Conservation (phyloP, 2,113 vertebrate species). For the Gnathonemus echidnorhynchus region DNA sequence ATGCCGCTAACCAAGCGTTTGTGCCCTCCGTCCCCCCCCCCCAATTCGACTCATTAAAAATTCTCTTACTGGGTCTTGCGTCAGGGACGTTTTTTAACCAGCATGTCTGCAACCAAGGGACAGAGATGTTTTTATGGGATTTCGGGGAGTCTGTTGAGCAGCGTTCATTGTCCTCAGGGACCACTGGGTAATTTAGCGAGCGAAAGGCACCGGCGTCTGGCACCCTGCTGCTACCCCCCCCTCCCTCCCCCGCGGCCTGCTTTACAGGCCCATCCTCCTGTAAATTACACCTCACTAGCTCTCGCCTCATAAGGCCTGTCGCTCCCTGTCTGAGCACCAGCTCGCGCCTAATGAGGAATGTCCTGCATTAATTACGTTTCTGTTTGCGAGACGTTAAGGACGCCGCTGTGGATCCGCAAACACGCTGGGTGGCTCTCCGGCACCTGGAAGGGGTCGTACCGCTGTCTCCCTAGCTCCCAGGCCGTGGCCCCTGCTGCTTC, state of each 20-base stretch:
- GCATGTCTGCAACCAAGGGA: not conserved
- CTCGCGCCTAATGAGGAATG: not conserved
- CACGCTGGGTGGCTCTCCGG: not conserved
- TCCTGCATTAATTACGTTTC: not conserved
- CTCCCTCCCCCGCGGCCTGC: not conserved
- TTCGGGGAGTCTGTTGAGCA: not conserved
- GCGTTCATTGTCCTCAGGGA: not conserved
- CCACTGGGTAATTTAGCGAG: not conserved
- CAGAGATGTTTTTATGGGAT: not conserved
- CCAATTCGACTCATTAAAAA: not conserved
- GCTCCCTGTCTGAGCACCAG: not conserved
- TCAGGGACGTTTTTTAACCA: not conserved
- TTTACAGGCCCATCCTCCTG: not conserved
- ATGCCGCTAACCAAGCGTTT: not conserved
- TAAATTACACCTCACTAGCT: not conserved
- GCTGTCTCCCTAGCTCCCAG: not conserved
- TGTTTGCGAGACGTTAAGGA: not conserved
- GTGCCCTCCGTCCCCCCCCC: not conserved
- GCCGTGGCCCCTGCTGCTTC: not conserved
- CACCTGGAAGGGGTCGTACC: not conserved
- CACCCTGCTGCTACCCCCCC: not conserved
- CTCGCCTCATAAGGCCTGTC: not conserved
- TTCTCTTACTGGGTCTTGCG: conserved; percentile 9
- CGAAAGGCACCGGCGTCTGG: not conserved
- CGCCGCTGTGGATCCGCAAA: not conserved